phyloP scores from a whole-genome alignment of 1,140 invertebrate genomes.

The Papilio helenus region DNA sequence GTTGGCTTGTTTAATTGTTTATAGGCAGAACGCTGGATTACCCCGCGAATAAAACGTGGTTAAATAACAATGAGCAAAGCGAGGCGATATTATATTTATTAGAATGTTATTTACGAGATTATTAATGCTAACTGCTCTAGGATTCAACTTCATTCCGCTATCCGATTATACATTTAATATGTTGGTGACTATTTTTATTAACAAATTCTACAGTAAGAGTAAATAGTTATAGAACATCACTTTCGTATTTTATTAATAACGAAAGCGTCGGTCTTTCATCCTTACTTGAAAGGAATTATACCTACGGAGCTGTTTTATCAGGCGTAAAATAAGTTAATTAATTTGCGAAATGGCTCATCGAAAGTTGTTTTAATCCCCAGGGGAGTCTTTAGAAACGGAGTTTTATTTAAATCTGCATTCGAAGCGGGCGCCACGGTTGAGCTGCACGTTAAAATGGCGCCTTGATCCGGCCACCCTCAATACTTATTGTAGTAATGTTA shows the following conservation, averaged over 20 bases:
- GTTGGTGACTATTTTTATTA: not conserved
- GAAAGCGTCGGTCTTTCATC: conserved; percentile 10
- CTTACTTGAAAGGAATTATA: conserved; percentile 25
- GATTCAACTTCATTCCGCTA: not conserved
- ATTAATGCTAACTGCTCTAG: not conserved
- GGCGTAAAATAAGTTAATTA: conserved; percentile 67
- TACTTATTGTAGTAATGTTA: conserved; percentile 72
- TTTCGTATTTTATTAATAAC: conserved; percentile 7
- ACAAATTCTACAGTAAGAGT: not conserved
- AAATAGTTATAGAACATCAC: not conserved
- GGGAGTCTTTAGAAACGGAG: conserved; percentile 66
- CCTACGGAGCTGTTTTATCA: conserved; percentile 49
- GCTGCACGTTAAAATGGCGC: conserved; percentile 67
- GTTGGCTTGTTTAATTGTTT: conserved; percentile 64
- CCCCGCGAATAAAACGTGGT: conserved; percentile 44
- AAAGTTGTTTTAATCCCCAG: conserved; percentile 64
- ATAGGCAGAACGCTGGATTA: conserved; percentile 56
- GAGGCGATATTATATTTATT: not conserved
- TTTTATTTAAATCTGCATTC: conserved; percentile 74
- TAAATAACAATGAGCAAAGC: conserved; percentile 41
- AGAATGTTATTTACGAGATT: not conserved
- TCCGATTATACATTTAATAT: not conserved
- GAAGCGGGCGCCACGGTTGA: conserved; percentile 55
- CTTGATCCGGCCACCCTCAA: conserved; percentile 60
- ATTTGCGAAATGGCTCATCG: conserved; percentile 61